Percentiles rank a stretch among this genome's conserved stretches.
Evolutionary conservation across 2,888 invertebrate species (phyloP).

Genomic region (Caenorhabditis plicata): DNA sequence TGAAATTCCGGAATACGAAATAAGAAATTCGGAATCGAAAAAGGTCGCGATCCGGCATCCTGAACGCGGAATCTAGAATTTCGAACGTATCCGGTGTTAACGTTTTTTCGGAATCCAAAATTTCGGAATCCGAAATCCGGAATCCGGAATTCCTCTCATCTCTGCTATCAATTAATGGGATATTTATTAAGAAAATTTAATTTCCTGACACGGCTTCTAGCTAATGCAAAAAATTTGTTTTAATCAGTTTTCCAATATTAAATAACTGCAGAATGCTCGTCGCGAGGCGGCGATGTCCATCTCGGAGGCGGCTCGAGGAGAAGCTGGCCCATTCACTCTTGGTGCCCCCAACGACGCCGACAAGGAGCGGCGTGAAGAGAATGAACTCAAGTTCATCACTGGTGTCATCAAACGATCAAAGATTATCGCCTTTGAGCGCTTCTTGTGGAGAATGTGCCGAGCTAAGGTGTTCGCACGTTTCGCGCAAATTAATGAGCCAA

Average conservation of each 20-base stretch:
- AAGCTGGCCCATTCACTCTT: conserved; percentile 38
- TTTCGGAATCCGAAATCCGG: no score
- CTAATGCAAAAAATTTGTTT: not conserved
- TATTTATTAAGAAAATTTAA: not conserved
- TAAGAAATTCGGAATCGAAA: no score
- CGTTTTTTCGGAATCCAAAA: no score
- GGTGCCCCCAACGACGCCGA: conserved; percentile 32
- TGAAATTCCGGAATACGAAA: no score
- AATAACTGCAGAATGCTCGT: conserved; percentile 43
- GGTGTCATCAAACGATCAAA: conserved; percentile 91
- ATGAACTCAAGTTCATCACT: conserved; percentile 77
- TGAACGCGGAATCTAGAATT: no score
- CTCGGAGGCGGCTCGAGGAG: conserved; percentile 48
- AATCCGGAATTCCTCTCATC: no score
- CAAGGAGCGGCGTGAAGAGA: conserved; percentile 40
- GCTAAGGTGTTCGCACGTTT: conserved; percentile 75
- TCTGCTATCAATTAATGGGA: no score
- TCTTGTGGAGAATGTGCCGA: conserved; percentile 95
- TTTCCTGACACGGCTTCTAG: no score
- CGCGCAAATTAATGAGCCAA: conserved; percentile 39
- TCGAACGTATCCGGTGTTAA: no score
- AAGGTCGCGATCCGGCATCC: no score
- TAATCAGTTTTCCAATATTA: no score
- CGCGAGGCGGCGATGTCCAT: conserved; percentile 54
- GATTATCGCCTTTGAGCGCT: conserved; percentile 90